Percentiles rank a stretch among this genome's conserved stretches.
phyloP scores from a whole-genome alignment of 1,140 invertebrate genomes.

The Maniola jurtina region DNA sequence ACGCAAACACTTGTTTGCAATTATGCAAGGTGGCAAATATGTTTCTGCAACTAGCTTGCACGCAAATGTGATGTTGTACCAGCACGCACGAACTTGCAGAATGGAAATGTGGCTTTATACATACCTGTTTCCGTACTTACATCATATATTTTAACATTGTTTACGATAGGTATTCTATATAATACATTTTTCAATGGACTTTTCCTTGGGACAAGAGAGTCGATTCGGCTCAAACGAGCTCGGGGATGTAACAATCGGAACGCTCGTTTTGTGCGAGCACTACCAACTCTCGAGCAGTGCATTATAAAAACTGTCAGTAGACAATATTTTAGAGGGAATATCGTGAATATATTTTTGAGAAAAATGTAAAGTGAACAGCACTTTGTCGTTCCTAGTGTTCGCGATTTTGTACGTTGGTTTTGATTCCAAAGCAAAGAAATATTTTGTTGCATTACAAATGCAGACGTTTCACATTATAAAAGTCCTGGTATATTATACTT shows the following conservation, averaged over 20 bases:
- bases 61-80: too few relatives aligned
- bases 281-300: constrained; percentile 16
- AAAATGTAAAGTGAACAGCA: constrained; percentile 16
- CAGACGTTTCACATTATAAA: too few relatives aligned
- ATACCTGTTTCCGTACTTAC: background rate
- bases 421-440: background rate
- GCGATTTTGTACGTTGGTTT: background rate
- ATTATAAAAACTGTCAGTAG: constrained; percentile 26
- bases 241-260: constrained; percentile 23
- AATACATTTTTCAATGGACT: constrained; percentile 9
- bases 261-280: constrained; percentile 16
- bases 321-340: constrained; percentile 17
- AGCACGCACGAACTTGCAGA: too few relatives aligned
- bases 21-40: too few relatives aligned
- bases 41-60: too few relatives aligned
- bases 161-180: background rate
- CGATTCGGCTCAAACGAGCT: constrained; percentile 23
- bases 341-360: constrained; percentile 15
- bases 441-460: background rate
- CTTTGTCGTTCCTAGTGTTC: constrained; percentile 6
- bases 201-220: constrained; percentile 13
- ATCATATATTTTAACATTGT: background rate
- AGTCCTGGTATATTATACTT: too few relatives aligned
- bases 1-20: too few relatives aligned
- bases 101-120: too few relatives aligned